Evolutionary conservation across 23 tunicate species (phyloP).

Genomic region (Oikopleura albicans): DNA sequence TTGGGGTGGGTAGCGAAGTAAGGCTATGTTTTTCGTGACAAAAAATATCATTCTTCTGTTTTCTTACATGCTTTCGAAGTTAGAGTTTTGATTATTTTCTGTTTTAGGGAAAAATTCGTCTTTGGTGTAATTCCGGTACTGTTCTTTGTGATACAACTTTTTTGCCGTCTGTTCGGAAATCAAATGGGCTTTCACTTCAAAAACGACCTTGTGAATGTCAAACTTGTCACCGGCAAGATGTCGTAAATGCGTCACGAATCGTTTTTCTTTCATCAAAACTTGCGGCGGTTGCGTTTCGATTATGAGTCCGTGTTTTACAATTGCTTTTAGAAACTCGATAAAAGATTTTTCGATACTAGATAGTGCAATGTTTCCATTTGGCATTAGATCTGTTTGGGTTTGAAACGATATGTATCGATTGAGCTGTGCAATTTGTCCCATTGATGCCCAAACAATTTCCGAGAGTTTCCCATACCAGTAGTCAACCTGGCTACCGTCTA

Average conservation of each 20-base stretch:
- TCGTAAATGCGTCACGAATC: slow-evolving; percentile 42
- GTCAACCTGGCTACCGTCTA: not conserved
- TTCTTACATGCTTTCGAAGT: not conserved
- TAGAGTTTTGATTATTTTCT: slow-evolving; percentile 4
- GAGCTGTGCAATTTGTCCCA: not conserved
- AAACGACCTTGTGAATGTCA: slow-evolving; percentile 32
- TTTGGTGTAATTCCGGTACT: no score
- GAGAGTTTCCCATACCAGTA: not conserved
- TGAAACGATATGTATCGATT: no score
- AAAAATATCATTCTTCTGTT: no score
- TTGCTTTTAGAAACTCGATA: not conserved
- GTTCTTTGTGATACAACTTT: slow-evolving; percentile 22
- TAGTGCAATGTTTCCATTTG: not conserved
- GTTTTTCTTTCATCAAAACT: slow-evolving; percentile 94
- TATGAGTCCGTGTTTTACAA: slow-evolving; percentile 29
- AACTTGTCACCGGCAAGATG: slow-evolving; percentile 54
- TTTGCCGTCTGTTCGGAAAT: slow-evolving; percentile 28
- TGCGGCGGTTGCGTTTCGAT: slow-evolving; percentile 92
- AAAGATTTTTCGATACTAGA: not conserved
- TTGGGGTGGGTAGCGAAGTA: no score
- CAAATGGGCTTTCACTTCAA: slow-evolving; percentile 18
- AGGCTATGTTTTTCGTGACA: no score
- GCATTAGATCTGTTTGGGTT: not conserved
- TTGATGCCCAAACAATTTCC: not conserved
- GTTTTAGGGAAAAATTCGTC: slow-evolving; percentile 23